Percentiles rank a stretch among this genome's conserved stretches.
Conservation (phyloP, 2,888 invertebrate genomes). For the Pimpla rufipes region DNA sequence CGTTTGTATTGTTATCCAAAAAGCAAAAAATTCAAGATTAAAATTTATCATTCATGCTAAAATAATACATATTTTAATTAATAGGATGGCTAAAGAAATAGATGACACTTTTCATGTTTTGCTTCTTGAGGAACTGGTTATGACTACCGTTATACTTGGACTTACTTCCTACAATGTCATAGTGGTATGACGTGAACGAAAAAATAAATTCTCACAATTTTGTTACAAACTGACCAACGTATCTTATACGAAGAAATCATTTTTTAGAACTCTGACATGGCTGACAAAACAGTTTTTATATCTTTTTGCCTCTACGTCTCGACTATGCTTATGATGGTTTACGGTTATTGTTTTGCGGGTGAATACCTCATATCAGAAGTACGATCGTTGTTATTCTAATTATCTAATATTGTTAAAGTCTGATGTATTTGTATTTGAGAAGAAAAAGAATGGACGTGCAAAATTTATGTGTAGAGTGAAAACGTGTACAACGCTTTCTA, state of each 20-base stretch:
- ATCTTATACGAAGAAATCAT: background rate
- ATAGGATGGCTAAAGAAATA: conserved; percentile 47
- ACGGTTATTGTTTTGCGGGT: conserved; percentile 71
- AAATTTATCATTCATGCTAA: no score
- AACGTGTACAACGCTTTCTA: conserved; percentile 86
- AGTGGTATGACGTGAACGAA: conserved; percentile 43
- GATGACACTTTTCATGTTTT: conserved; percentile 52
- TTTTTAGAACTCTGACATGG: conserved; percentile 27
- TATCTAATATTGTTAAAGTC: background rate
- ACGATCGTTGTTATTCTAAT: background rate
- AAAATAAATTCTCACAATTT: no score
- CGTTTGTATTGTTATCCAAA: conserved; percentile 12
- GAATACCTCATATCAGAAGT: conserved; percentile 72
- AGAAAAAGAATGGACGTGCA: background rate
- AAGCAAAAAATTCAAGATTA: no score
- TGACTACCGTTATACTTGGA: conserved; percentile 60
- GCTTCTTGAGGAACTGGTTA: conserved; percentile 62
- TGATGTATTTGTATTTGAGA: background rate
- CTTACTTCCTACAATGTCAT: conserved; percentile 58
- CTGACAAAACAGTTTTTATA: conserved; percentile 16
- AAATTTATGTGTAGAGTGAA: conserved; percentile 81
- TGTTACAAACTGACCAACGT: background rate
- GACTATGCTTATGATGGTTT: conserved; percentile 62
- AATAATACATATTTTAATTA: background rate
- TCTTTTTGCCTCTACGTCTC: conserved; percentile 42